Base-by-base conservation (phyloP, 2,888 invertebrate genomes). In the Imbricaverruca yamaguchii region DNA sequence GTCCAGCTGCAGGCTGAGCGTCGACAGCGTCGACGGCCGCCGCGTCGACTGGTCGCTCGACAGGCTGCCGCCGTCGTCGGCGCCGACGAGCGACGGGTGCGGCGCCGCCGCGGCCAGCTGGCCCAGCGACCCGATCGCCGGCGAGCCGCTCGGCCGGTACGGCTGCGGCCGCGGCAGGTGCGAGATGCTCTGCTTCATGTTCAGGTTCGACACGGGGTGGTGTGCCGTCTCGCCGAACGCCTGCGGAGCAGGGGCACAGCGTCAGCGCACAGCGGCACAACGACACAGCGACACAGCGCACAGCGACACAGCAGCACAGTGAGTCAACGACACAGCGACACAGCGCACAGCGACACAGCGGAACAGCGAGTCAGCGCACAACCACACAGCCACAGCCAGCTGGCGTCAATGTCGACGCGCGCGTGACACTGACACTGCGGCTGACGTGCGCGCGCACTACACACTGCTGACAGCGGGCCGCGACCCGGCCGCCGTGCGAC, bases 211-310 rank as follows among this genome's bases (percentile, higher is more conserved):
- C 87, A 94, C 93, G 78, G 96, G 94, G 87, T 95, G 94, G 87
- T 96, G 94, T 53, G 96, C 96, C 84, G 94, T 94, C 87, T 94
- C 93, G 84, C 94, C 92, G 88, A 94, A 96, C 89, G 94, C 95
- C 95, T 95, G 88, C 55, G 74, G 23, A 67, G 23, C n/a, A 6
- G 8, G 65, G 10, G 23, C 23, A 65, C 23, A 23, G 65, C 65
- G 65, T 65, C 23, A 65, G 65, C 7, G n/a, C 7, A 10, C 23
- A 18, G 65, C 65, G 23, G n/a, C n/a, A n/a, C 15, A 18, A 4
- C 61, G 61, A 18, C 61, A 18, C 61, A 7, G 61, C 18, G 39
- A n/a, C n/a, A n/a, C n/a, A n/a, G n/a, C n/a, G 39, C 39, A 39
- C 39, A 1, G 39, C 39, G 39, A 39, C 39, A 39, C 23, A 18